Percentiles rank a stretch among this genome's conserved stretches.
Conservation (phyloP, 2,113 vertebrate species). For the Catharus bicknelli region DNA sequence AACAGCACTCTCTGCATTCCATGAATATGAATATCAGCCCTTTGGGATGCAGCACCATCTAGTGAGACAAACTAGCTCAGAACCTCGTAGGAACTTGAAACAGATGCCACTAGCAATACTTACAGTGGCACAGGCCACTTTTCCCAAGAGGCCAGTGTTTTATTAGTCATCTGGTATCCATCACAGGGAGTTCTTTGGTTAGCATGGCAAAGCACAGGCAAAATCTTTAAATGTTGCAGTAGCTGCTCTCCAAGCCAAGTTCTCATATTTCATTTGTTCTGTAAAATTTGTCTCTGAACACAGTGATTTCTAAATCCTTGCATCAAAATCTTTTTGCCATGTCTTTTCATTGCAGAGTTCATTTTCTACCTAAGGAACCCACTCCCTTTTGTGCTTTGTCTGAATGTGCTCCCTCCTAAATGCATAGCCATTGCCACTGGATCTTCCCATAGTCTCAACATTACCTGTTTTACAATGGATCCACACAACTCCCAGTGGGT, state of each 20-base stretch:
- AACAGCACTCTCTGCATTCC: neutral
- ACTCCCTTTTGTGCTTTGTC: neutral
- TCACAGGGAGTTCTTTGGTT: neutral
- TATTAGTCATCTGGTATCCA: neutral
- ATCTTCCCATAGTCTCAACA: neutral
- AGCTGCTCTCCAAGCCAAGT: neutral
- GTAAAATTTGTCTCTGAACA: neutral
- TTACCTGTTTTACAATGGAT: neutral
- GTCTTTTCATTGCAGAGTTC: neutral
- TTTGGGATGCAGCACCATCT: conserved; percentile 49
- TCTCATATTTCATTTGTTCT: neutral
- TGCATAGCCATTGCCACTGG: neutral
- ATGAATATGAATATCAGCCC: neutral
- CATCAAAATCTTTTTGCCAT: neutral
- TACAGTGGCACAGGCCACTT: neutral
- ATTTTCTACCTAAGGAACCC: neutral
- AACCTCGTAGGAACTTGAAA: neutral
- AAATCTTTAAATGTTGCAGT: neutral
- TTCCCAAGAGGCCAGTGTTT: neutral
- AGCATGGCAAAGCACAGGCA: neutral
- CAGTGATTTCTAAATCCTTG: neutral
- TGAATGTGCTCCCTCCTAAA: neutral
- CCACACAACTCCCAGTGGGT: neutral
- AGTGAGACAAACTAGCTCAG: neutral
- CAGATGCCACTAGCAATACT: neutral